Evolutionary conservation across 2,888 invertebrate species (phyloP).

Genomic region (Athrips mouffetella): DNA sequence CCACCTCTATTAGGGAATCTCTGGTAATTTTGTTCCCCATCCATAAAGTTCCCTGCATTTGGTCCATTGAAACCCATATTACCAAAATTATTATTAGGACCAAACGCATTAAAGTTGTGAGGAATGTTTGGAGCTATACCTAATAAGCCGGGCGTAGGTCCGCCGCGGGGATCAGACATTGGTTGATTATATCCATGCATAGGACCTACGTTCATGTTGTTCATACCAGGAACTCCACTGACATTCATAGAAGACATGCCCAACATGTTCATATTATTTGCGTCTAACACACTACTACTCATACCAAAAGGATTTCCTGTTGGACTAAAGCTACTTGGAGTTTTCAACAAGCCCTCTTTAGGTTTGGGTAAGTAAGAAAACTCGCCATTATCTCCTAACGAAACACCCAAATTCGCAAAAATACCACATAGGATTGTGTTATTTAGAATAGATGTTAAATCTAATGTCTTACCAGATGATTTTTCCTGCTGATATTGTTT

Average conservation of each 20-base stretch:
- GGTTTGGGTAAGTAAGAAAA: conserved; percentile 70
- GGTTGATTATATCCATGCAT: conserved; percentile 64
- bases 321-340: conserved; percentile 61
- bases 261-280: conserved; percentile 62
- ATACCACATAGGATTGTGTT: conserved; percentile 78
- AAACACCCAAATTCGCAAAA: conserved; percentile 80
- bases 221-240: conserved; percentile 63
- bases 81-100: conserved; percentile 63
- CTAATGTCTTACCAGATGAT: conserved; percentile 73
- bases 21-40: conserved; percentile 62
- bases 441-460: conserved; percentile 69
- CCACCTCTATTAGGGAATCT: conserved; percentile 66
- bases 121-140: conserved; percentile 78
- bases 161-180: conserved; percentile 67
- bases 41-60: conserved; percentile 60
- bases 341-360: conserved; percentile 68
- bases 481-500: conserved; percentile 81
- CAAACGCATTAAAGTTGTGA: conserved; percentile 66
- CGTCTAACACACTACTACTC: conserved; percentile 51
- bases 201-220: conserved; percentile 60
- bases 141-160: conserved; percentile 76
- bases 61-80: conserved; percentile 69
- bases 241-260: conserved; percentile 67
- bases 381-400: conserved; percentile 78
- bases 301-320: conserved; percentile 51